phyloP scores from a whole-genome alignment of 2,113 vertebrate genomes.

The Lophura nycthemera region DNA sequence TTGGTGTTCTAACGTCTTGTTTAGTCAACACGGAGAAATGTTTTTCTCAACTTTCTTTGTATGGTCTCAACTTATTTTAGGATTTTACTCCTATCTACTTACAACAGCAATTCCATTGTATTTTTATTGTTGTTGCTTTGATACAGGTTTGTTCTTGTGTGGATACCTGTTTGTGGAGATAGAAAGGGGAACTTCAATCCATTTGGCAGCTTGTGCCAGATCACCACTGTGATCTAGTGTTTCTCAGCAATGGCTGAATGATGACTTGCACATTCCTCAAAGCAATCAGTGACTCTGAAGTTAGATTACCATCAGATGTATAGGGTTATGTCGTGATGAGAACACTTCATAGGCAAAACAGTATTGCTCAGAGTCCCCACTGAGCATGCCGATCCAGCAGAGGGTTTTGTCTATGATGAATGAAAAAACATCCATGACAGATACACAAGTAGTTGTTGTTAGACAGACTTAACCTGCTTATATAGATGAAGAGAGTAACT shows the following conservation, averaged over 20 bases:
- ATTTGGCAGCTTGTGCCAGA: background rate
- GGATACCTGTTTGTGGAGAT: background rate
- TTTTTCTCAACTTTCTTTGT: background rate
- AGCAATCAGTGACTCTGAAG: background rate
- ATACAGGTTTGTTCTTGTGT: background rate
- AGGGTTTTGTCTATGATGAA: background rate
- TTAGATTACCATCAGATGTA: background rate
- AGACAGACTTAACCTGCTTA: constrained; percentile 27
- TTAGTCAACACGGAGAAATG: background rate
- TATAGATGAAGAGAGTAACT: constrained; percentile 51
- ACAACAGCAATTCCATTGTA: background rate
- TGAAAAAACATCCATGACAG: too few species aligned
- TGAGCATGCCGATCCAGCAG: background rate
- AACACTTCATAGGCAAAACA: background rate
- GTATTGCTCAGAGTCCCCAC: background rate
- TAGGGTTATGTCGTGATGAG: background rate
- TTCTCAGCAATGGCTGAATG: background rate
- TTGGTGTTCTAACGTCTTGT: background rate
- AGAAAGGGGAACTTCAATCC: background rate
- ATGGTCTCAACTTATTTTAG: background rate
- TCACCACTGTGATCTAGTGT: background rate
- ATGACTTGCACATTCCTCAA: background rate
- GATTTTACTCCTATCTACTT: background rate
- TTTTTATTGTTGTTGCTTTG: background rate
- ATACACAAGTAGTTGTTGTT: background rate